Evolutionary conservation across 2,797 vertebrate genomes (phyloP).

Genomic region (Rhabdomys pumilio): DNA sequence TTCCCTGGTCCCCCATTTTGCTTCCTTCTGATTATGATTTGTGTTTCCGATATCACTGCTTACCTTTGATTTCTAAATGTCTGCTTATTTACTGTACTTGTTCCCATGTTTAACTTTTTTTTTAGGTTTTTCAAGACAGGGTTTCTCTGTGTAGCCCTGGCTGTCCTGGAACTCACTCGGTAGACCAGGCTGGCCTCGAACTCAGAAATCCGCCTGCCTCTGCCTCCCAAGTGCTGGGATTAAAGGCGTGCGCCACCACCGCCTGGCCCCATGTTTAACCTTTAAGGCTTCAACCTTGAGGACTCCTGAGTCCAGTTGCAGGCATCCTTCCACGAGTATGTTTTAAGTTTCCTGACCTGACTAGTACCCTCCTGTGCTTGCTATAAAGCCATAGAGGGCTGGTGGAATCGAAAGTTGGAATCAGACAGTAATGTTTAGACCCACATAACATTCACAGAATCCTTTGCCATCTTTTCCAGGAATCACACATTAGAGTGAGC

Average conservation of each 20-base stretch:
- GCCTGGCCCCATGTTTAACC: background rate
- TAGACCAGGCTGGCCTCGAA: no score
- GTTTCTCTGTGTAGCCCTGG: no score
- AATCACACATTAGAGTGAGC: background rate
- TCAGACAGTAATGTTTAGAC: background rate
- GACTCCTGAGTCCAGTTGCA: background rate
- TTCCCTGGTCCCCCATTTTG: background rate
- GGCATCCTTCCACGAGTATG: background rate
- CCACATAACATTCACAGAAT: background rate
- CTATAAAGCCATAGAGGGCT: background rate
- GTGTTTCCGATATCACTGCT: background rate
- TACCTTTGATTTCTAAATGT: background rate
- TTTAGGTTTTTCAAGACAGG: no score
- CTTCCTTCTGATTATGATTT: background rate
- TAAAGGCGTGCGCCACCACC: no score
- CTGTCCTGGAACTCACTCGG: no score
- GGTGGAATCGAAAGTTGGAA: background rate
- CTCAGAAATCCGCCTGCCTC: no score
- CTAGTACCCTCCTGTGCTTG: no score
- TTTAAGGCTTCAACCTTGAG: background rate
- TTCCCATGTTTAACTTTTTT: background rate
- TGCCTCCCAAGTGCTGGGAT: no score
- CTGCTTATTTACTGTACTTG: background rate
- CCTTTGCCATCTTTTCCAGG: background rate
- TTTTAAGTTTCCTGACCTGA: background rate